Conservation (phyloP, 1,140 invertebrate genomes). For the Drosophila littoralis region DNA sequence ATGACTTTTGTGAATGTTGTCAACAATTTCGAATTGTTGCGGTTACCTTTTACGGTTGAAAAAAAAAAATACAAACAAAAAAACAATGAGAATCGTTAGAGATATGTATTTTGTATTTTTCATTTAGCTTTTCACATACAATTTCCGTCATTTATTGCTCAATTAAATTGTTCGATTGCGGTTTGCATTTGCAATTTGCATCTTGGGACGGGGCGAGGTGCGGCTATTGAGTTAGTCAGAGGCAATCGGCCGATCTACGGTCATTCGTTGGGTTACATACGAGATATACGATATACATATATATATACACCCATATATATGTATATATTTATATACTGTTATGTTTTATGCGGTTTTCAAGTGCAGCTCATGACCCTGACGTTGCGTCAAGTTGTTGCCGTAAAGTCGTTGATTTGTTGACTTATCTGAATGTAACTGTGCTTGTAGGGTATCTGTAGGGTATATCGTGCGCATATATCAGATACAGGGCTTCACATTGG, state of each 20-base stretch:
- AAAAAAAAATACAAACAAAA: background rate
- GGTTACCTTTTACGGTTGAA: conserved; percentile 20
- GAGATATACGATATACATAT: too few relatives aligned
- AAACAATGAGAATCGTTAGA: conserved; percentile 28
- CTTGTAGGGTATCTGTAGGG: conserved; percentile 1
- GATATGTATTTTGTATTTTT: conserved; percentile 9
- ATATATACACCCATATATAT: background rate
- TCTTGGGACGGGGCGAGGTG: conserved; percentile 18
- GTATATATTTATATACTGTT: conserved; percentile 21
- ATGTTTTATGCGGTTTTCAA: conserved; percentile 44
- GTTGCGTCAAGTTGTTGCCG: conserved; percentile 20
- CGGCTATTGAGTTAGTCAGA: conserved; percentile 29
- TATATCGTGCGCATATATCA: conserved; percentile 9
- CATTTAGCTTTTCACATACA: conserved; percentile 23
- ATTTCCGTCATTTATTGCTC: conserved; percentile 79
- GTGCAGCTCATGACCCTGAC: conserved; percentile 41
- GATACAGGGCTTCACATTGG: too few relatives aligned
- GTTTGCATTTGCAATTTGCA: conserved; percentile 58
- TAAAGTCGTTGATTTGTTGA: conserved; percentile 27
- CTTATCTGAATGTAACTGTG: conserved; percentile 16
- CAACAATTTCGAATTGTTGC: conserved; percentile 22
- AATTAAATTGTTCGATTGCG: conserved; percentile 67
- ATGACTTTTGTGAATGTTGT: conserved; percentile 57
- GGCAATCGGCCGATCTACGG: conserved; percentile 43
- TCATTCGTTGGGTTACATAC: conserved; percentile 35